Evolutionary conservation across 2,888 invertebrate genomes (phyloP).

Genomic region (Copidosoma aretas): DNA sequence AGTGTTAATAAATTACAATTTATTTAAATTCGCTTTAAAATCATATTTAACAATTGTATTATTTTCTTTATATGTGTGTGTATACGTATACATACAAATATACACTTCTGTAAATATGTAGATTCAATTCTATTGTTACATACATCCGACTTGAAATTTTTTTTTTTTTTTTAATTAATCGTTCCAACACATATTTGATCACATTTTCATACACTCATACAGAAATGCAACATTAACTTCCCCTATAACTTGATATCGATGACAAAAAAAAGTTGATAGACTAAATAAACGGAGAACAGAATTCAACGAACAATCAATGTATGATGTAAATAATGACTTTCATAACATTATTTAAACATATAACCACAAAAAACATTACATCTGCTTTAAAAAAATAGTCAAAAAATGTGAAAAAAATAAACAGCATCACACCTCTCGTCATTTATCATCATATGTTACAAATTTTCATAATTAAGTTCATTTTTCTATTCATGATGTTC

Average conservation of each 20-base stretch:
- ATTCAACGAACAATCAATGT: not conserved
- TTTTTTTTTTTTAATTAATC: too few species aligned
- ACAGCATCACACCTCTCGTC: conserved; percentile 10
- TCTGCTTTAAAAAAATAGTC: conserved; percentile 25
- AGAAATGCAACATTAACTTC: conserved; percentile 28
- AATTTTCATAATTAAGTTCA: conserved; percentile 6
- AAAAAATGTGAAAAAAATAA: conserved; percentile 22
- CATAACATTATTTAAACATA: conserved; percentile 20
- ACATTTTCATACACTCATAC: conserved; percentile 34
- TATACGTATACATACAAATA: conserved; percentile 28
- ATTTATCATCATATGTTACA: conserved; percentile 31
- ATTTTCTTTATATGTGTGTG: conserved; percentile 34
- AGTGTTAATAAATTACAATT: conserved; percentile 58
- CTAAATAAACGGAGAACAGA: not conserved
- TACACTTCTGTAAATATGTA: conserved; percentile 21
- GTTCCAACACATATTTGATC: conserved; percentile 31
- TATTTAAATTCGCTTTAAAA: conserved; percentile 56
- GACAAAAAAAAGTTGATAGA: not conserved
- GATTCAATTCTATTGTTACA: not conserved
- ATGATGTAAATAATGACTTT: conserved; percentile 1
- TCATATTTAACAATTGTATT: conserved; percentile 57
- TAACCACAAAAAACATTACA: conserved; percentile 24
- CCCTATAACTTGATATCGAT: too few species aligned
- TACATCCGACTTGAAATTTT: conserved; percentile 1
- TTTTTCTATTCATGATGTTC: not conserved